phyloP scores from a whole-genome alignment of 2,797 vertebrate species.

The Argyrosomus regius region DNA sequence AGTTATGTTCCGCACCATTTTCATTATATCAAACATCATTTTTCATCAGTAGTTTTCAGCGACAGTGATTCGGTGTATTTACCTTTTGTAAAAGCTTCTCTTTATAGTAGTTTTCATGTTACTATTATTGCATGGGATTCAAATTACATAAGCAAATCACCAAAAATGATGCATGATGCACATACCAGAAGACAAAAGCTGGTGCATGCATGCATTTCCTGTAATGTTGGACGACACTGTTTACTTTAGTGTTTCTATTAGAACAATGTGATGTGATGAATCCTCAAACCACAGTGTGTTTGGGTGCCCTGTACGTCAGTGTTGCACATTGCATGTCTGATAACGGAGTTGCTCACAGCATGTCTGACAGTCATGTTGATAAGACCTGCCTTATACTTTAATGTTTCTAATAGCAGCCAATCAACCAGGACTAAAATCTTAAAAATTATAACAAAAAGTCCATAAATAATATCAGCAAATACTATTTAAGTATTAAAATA shows the following conservation, averaged over 20 bases:
- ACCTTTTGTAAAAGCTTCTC: neutral
- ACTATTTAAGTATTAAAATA: neutral
- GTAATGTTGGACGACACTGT: too few relatives aligned
- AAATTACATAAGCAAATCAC: neutral
- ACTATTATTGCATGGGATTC: neutral
- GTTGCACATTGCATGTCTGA: too few relatives aligned
- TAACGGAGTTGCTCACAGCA: too few relatives aligned
- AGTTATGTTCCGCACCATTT: neutral
- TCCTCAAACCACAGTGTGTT: too few relatives aligned
- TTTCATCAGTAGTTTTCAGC: neutral
- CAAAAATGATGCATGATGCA: neutral
- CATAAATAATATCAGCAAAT: neutral
- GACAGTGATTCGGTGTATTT: neutral
- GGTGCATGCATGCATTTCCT: too few relatives aligned
- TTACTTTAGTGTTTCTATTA: too few relatives aligned
- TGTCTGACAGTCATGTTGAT: too few relatives aligned
- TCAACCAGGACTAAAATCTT: neutral
- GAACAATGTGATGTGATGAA: too few relatives aligned
- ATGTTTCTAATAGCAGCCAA: too few relatives aligned
- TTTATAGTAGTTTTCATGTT: neutral
- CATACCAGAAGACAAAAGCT: too few relatives aligned
- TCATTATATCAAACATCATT: neutral
- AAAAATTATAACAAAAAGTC: neutral
- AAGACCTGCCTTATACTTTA: too few relatives aligned
- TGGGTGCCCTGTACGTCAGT: too few relatives aligned